A percentile compares a stretch with the other conserved stretches of the same genome.
Evolutionary conservation across 2,888 invertebrate species (phyloP).

Genomic region (Nymphalis polychloros): DNA sequence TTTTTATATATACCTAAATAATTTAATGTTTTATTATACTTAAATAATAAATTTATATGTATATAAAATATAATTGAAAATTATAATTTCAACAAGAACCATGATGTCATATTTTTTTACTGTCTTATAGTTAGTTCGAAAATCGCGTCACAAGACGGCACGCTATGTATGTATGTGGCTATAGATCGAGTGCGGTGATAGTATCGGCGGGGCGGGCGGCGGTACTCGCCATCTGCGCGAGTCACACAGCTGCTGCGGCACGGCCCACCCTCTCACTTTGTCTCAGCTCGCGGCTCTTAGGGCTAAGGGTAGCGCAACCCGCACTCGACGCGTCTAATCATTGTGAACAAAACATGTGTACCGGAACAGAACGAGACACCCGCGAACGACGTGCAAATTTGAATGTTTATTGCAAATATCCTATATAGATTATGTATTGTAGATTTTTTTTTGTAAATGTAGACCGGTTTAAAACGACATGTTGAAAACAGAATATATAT

Average conservation of each 20-base stretch:
- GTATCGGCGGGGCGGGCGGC: constrained; percentile 41
- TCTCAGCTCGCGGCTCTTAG: constrained; percentile 46
- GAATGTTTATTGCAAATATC: background rate
- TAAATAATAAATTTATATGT: no score
- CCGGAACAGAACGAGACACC: background rate
- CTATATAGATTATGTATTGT: no score
- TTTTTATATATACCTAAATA: no score
- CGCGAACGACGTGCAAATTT: constrained; percentile 4
- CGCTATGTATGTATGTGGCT: background rate
- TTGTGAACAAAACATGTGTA: constrained; percentile 29
- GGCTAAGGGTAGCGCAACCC: constrained; percentile 18
- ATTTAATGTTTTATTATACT: no score
- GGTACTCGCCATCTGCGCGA: constrained; percentile 58
- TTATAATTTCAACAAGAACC: no score
- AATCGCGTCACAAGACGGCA: constrained; percentile 2
- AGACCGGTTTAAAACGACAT: no score
- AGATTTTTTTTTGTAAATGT: no score
- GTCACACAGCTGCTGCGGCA: constrained; percentile 57
- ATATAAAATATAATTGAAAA: no score
- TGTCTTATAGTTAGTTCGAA: background rate
- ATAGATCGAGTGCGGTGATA: constrained; percentile 29
- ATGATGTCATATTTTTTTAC: background rate
- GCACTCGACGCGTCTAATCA: constrained; percentile 34
- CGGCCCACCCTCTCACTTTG: constrained; percentile 55
- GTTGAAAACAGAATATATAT: no score